Base-by-base conservation (phyloP, 2,888 invertebrate genomes). In the Mythimna pallens region DNA sequence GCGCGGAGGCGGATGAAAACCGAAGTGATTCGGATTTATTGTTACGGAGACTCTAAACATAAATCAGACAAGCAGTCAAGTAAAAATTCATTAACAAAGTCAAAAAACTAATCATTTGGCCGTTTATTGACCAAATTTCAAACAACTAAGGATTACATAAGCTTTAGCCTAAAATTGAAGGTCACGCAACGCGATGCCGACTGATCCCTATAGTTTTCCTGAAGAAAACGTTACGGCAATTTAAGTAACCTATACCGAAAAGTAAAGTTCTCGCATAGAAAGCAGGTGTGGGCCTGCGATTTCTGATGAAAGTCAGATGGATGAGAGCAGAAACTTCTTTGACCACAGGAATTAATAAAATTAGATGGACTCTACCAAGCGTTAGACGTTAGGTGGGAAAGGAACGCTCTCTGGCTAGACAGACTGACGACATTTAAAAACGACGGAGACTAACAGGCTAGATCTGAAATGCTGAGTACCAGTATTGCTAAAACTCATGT, bases 401-500 rank as follows among this genome's bases (percentile, higher is more conserved):
- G n/a, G 30, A 52, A 52, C 52, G 14, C 52, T 34, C 34, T 34
- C 20, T 9, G 14, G 64, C 61, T 61, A 61, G 61, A 64, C 64
- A 64, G 34, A 50, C 64, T 52, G 64, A 34, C 50, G 64, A 22
- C 52, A 34, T 34, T 20, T 8, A 30, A 64, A 50, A 50, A 52
- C 9, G 22, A 17, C 52, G 36, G 34, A n/a, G 14, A 40, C n/a
- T 36, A n/a, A 36, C 52, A 64, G 22, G n/a, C 54, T 54, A 54
- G 50, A 50, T 25, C 22, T 30, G 20, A 12, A 12, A n/a, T 20
- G 4, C 20, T 0, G n/a, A 36, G 34, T 36, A n/a, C 8, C 61
- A 4, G 22, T 40, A 8, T 14, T n/a, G 8, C 40, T 22, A 61
- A 47, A 63, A 20, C 43, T 43, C 25, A 43, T 20, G 9, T 43